Base-by-base conservation (phyloP, 23 tunicate species). In the Halocynthia aurantium region DNA sequence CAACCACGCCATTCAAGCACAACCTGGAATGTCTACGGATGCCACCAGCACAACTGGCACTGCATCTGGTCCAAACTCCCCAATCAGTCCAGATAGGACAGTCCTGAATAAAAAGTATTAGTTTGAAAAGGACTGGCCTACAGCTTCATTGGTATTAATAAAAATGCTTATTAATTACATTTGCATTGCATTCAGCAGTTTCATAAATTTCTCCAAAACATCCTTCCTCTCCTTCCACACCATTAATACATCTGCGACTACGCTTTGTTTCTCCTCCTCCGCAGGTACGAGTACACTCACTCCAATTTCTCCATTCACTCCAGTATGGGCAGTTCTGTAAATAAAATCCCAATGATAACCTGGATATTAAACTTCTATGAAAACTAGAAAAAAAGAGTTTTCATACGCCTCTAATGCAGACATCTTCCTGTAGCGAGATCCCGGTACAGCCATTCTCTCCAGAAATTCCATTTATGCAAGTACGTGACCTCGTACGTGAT, bases 1-100 rank as follows among this genome's bases (percentile, higher is more conserved):
- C 88, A 15, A 70, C 60, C 8, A 55, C 67, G 49, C 92, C 98
- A 18, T 65, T 63, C 61, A 50, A 52, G 57, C 98, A 92, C 6
- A 54, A 15, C 61, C 98, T 71, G 8, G 80, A 13, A 21, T 81
- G 72, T 60, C 64, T 40, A 17, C 85, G 71, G 8, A 61, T 68
- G 19, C 98, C 98, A 15, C 84, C 88, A 10, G 86, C 88, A 70
- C 98, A 92, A 17, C 85, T 51, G 13, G 52, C 88, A 22, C 80
- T 51, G 80, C 96, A 89, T 1, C 55, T n/a, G 7, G 81, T 31
- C 80, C 66, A 81, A 13, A 31, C 52, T 20, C 62, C 50, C 96
- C 96, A 89, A 7, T 65, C 82, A 15, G 69, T 22, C 80, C 84
- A 84, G 31, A 50, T 50, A 8, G 96, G 89, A 67, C 96, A 89